These are phyloP conservation scores for Dendronephthya gigantea DNA, from an alignment of 64 coral and sea anemone genomes.

Conservation along the genomic window DNA sequence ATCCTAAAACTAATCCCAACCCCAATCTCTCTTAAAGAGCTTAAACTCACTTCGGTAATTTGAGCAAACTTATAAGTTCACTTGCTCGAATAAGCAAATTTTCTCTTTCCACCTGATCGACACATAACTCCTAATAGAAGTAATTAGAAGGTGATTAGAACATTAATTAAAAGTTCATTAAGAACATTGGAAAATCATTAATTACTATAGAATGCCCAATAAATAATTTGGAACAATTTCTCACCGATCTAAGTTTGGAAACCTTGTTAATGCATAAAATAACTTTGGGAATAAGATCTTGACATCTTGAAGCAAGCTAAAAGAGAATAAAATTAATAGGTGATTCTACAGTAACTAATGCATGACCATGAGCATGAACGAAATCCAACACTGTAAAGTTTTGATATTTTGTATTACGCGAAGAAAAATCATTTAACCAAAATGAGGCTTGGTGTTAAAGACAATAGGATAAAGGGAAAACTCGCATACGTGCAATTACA, in stretches of 20 bases:
- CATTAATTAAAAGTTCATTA: no score
- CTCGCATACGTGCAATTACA: no score
- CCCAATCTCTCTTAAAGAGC: background rate
- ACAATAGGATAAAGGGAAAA: no score
- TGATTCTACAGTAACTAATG: no score
- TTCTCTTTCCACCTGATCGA: background rate
- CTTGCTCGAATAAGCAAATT: background rate
- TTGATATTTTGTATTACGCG: no score
- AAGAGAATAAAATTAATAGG: background rate
- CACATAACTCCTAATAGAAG: background rate
- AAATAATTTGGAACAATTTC: background rate
- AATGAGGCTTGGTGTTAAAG: background rate
- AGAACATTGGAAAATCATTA: background rate
- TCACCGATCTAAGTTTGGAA: slow-evolving; percentile 4
- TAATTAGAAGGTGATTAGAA: background rate
- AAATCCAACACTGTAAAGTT: no score
- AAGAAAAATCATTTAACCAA: background rate
- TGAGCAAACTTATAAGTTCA: background rate
- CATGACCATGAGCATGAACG: no score
- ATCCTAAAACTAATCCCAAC: no score
- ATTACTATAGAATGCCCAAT: background rate
- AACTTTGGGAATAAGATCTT: slow-evolving; percentile 5
- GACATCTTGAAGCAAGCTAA: slow-evolving; percentile 4
- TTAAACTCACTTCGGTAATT: background rate
- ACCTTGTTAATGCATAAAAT: slow-evolving; percentile 2